phyloP scores from a whole-genome alignment of 2,888 invertebrate genomes.

The Limulus polyphemus region DNA sequence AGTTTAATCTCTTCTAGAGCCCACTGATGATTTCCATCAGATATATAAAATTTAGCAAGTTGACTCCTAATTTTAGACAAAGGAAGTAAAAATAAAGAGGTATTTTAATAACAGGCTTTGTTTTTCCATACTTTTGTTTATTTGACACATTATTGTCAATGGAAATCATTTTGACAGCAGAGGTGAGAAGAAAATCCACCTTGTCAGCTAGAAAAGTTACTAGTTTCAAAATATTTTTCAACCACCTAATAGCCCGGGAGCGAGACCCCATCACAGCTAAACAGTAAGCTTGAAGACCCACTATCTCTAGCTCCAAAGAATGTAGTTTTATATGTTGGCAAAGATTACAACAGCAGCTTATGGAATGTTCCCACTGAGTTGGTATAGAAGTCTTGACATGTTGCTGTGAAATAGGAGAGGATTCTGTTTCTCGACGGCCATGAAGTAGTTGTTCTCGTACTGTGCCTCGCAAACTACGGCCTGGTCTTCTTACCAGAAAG shows the following conservation, averaged over 20 bases:
- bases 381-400: slow-evolving; percentile 1
- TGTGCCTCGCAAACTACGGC: not conserved
- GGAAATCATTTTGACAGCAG: no score
- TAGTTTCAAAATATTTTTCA: slow-evolving; percentile 1
- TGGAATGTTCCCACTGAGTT: not conserved
- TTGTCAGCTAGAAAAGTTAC: no score
- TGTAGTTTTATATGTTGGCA: slow-evolving; percentile 1
- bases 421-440: slow-evolving; percentile 5
- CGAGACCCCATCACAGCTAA: not conserved
- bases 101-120: no score
- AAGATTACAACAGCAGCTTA: not conserved
- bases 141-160: no score
- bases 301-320: slow-evolving; percentile 9
- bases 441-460: slow-evolving; percentile 7
- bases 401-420: slow-evolving; percentile 10
- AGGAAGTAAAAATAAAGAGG: no score
- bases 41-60: no score
- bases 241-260: slow-evolving; percentile 3
- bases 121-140: no score
- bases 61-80: no score
- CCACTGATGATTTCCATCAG: no score
- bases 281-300: slow-evolving; percentile 3
- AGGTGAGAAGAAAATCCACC: no score
- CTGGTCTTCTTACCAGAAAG: not conserved
- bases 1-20: no score